phyloP scores from a whole-genome alignment of 2,888 invertebrate genomes.

The Sinotaia quadrata region DNA sequence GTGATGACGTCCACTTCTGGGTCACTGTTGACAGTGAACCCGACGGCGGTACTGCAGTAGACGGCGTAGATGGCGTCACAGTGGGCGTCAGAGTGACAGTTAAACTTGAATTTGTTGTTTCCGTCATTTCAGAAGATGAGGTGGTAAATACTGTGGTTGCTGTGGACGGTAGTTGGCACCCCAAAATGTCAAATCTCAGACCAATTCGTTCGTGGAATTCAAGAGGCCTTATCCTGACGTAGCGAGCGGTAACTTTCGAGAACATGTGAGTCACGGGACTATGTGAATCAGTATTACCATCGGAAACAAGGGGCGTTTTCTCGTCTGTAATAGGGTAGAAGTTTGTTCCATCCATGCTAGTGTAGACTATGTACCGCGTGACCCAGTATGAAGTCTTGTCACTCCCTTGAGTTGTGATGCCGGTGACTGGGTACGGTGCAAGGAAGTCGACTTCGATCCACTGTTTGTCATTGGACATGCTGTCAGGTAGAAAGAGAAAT shows the following conservation, averaged over 20 bases:
- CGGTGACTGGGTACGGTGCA: conserved; percentile 51
- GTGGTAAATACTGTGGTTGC: neutral
- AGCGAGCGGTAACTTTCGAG: conserved; percentile 83
- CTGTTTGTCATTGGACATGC: conserved; percentile 40
- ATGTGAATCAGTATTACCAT: conserved; percentile 80
- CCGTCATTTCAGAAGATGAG: neutral
- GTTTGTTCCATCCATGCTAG: conserved; percentile 51
- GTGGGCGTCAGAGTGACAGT: neutral
- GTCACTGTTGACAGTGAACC: neutral
- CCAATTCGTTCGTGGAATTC: conserved; percentile 85
- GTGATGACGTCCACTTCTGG: neutral
- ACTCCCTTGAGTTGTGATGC: conserved; percentile 55
- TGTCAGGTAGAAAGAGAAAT: neutral
- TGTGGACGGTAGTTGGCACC: conserved; percentile 75
- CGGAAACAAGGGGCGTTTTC: conserved; percentile 74
- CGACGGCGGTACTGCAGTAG: too few species aligned
- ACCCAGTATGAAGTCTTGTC: conserved; percentile 46
- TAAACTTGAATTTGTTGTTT: too few species aligned
- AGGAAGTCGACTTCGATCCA: conserved; percentile 58
- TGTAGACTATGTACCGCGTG: conserved; percentile 48
- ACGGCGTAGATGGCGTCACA: neutral
- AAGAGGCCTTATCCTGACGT: conserved; percentile 81
- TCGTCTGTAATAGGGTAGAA: conserved; percentile 30
- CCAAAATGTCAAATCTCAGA: conserved; percentile 82
- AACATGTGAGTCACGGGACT: conserved; percentile 79